These are phyloP conservation scores for Drosophila funebris DNA, from an alignment of 1,140 invertebrate species.

Conservation along the genomic window DNA sequence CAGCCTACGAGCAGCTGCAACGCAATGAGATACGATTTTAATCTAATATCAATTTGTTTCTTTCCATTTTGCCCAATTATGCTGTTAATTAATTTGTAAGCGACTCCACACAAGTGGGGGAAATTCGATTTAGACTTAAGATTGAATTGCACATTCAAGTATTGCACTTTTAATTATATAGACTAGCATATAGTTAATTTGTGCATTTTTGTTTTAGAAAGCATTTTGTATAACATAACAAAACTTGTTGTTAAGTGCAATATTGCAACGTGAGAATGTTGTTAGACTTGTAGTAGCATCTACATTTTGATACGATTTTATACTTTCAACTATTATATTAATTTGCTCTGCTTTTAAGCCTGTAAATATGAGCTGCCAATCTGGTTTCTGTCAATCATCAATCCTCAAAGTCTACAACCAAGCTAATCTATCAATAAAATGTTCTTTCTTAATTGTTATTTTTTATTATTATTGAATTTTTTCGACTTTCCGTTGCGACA, in stretches of 20 bases:
- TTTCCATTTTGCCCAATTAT: slow-evolving; percentile 36
- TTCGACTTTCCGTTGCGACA: slow-evolving; percentile 1
- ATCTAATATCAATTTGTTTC: neutral
- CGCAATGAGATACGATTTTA: slow-evolving; percentile 69
- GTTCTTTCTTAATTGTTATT: slow-evolving; percentile 14
- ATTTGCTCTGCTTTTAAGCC: neutral
- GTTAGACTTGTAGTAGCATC: slow-evolving; percentile 21
- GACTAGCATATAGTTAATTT: slow-evolving; percentile 34
- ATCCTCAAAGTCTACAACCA: neutral
- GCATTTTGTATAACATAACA: slow-evolving; percentile 30
- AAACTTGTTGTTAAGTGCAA: slow-evolving; percentile 35
- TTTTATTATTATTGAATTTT: slow-evolving; percentile 18
- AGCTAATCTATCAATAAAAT: slow-evolving; percentile 25
- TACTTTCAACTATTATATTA: slow-evolving; percentile 1
- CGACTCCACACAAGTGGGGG: neutral
- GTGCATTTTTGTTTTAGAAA: slow-evolving; percentile 28
- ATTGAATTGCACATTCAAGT: slow-evolving; percentile 1
- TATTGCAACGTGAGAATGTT: neutral
- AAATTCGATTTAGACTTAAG: slow-evolving; percentile 16
- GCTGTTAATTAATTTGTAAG: slow-evolving; percentile 80
- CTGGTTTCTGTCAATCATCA: slow-evolving; percentile 13
- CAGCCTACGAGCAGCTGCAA: slow-evolving; percentile 87
- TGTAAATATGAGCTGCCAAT: slow-evolving; percentile 5
- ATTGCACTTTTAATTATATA: slow-evolving; percentile 28
- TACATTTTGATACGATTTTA: slow-evolving; percentile 23